Evolutionary conservation across 2,888 invertebrate genomes (phyloP), one percentile per base, ranked within the genome.

Genomic region (Aquatica leii): DNA sequence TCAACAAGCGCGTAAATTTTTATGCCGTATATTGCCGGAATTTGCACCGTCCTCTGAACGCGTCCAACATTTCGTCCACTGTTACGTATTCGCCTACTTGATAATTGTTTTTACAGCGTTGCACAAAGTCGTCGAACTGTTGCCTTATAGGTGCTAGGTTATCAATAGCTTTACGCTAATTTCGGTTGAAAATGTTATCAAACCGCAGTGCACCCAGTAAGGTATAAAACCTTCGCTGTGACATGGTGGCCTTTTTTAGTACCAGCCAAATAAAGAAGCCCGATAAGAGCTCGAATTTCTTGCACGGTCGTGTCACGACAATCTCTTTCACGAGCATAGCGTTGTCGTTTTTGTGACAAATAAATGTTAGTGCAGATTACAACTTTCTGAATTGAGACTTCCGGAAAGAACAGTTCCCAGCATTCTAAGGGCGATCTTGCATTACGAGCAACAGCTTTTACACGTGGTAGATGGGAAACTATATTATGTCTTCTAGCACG

Each of bases 291-390:
- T 3, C 17, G 46, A 8, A 49, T 18, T 34, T 58, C 51, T 18
- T 58, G 15, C 15, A 40, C 6, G 18, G 14, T 20, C n/a, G 58
- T 58, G 37, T 37, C 35, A 11, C 11, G 17, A 58, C 58, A 58
- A 51, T 51, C 58, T 58, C 37, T 58, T 18, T 58, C 18, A 11
- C 53, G 52, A 51, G 18, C 51, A 58, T 35, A 56, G 2, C 18
- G 6, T 31, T 58, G 11, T 18, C 34, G 31, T 31, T 31, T 31
- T 31, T 31, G 21, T 31, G 31, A 31, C 31, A 9, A 31, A 31
- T 31, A 31, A 31, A 31, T 31, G 37, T 56, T 24, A 15, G 18
- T 52, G 46, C 46, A 46, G 17, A 18, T 46, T 6, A 46, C 46
- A n/a, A 46, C 14, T 15, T 46, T 17, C 17, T 46, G 46, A 46